Conservation (phyloP, 2,888 invertebrate genomes). For the Linnaemya tessellans region DNA sequence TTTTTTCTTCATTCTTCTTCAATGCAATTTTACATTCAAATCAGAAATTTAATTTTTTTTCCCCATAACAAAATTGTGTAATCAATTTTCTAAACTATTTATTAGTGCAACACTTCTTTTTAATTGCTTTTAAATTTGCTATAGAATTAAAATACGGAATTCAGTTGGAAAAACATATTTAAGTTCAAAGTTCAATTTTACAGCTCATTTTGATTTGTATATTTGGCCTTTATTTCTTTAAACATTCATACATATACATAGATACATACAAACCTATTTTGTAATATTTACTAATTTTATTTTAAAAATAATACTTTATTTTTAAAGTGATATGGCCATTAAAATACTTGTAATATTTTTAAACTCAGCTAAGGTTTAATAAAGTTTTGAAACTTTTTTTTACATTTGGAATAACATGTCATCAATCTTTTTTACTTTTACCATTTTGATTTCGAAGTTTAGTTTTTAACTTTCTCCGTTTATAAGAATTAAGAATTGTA, state of each 20-base stretch:
- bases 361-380: constrained; percentile 47
- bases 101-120: background rate
- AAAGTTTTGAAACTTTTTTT: constrained; percentile 45
- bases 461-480: constrained; percentile 59
- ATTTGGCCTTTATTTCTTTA: constrained; percentile 30
- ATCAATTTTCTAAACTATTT: background rate
- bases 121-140: no score
- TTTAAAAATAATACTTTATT: constrained; percentile 43
- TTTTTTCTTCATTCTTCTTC: background rate
- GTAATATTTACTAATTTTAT: constrained; percentile 54
- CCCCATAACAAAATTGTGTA: background rate
- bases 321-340: constrained; percentile 63
- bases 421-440: constrained; percentile 52
- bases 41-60: background rate
- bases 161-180: background rate
- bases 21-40: no score
- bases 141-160: background rate
- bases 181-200: background rate
- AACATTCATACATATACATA: background rate
- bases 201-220: background rate
- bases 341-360: constrained; percentile 38
- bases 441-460: constrained; percentile 52
- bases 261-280: constrained; percentile 1
- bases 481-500: constrained; percentile 72
- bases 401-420: constrained; percentile 54